Conservation (phyloP, 2,888 invertebrate genomes). For the Agrotis puta region DNA sequence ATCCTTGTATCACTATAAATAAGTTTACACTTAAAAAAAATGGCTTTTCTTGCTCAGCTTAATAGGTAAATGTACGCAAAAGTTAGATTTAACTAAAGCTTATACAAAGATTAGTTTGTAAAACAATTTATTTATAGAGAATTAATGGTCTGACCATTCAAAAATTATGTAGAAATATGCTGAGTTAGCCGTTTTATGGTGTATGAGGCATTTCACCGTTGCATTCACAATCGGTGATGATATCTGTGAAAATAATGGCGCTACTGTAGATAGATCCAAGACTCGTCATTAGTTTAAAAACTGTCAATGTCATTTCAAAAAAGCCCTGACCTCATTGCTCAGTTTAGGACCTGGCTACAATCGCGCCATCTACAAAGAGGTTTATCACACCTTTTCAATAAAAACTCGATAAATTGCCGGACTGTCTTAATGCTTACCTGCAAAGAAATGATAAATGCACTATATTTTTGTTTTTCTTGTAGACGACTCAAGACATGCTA, state of each 20-base stretch:
- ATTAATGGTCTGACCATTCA: conserved; percentile 27
- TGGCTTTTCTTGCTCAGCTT: neutral
- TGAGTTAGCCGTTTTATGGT: neutral
- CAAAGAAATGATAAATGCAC: conserved; percentile 16
- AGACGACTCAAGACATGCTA: conserved; percentile 33
- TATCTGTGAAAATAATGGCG: neutral
- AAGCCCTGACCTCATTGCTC: neutral
- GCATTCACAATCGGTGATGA: neutral
- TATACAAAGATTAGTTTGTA: conserved; percentile 37
- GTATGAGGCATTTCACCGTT: neutral
- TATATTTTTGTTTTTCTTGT: conserved; percentile 16
- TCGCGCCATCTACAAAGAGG: neutral
- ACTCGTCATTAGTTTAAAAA: neutral
- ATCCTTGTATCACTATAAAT: neutral
- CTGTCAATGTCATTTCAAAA: neutral
- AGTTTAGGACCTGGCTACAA: neutral
- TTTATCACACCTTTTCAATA: neutral
- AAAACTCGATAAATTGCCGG: too few species aligned
- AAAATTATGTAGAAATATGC: neutral
- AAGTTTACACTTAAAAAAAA: neutral
- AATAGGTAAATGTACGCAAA: neutral
- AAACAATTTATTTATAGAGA: conserved; percentile 25
- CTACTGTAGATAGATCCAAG: neutral
- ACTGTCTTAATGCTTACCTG: neutral
- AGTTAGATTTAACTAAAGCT: conserved; percentile 15